A percentile compares a stretch with the other conserved stretches of the same genome.
These are phyloP conservation scores for Meloidogyne exigua DNA, from an alignment of 1,140 invertebrate genomes.

Conservation along the genomic window DNA sequence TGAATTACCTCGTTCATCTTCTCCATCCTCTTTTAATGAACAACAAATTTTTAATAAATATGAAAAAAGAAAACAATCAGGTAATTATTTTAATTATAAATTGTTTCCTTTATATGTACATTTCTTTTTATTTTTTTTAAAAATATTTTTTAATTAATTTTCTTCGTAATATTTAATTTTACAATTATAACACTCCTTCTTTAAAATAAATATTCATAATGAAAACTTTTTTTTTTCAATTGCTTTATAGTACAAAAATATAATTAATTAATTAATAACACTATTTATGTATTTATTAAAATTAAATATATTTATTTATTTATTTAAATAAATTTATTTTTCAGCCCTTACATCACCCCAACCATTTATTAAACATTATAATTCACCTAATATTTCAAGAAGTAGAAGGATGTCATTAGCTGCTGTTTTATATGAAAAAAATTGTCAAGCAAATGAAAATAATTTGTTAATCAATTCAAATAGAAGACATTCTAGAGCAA, in stretches of 20 bases:
- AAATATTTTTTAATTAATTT: no score
- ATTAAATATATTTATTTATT: no score
- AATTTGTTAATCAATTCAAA: not conserved
- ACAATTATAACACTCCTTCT: no score
- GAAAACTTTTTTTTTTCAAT: no score
- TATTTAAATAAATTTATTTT: not conserved
- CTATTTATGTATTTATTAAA: no score
- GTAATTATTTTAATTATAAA: not conserved
- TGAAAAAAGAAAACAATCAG: constrained; percentile 5
- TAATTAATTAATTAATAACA: no score
- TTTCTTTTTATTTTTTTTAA: no score
- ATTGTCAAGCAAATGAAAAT: not conserved
- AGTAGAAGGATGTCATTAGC: not conserved
- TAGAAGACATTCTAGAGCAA: not conserved
- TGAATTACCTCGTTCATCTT: not conserved
- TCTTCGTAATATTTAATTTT: no score
- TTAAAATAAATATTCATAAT: no score
- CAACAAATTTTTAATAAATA: not conserved
- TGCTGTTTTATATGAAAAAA: not conserved
- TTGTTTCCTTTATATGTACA: no score
- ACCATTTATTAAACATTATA: not conserved
- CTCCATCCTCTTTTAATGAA: not conserved
- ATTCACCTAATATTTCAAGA: not conserved
- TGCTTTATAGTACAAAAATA: no score
- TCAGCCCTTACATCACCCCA: not conserved